Evolutionary conservation across 2,797 vertebrate species (phyloP), one percentile per base, ranked within the genome.

Genomic region (Delichon dasypus): DNA sequence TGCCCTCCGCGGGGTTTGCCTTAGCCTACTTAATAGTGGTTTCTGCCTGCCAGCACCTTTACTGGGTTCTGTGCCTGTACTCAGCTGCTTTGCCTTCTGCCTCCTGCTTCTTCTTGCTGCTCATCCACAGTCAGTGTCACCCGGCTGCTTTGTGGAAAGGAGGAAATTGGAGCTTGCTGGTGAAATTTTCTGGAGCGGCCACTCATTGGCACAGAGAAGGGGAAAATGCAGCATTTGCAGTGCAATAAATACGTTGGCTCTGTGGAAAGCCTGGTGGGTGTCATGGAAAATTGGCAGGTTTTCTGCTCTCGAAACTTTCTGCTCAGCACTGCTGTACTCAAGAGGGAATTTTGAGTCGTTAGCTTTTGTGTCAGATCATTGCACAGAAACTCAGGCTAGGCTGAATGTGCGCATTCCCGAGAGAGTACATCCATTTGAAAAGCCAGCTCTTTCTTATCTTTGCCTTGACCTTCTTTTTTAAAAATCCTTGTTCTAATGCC

Each of bases 181-280:
- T 38, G 60, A 36, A 40, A 62, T 92, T 85, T 89, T 71, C 61
- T 96, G 79, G 45, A 92, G 72, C 77, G 78, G 44, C 30, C 6
- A 0, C 34, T 79, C 15, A 2, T n/a, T 95, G 90, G 85, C 90
- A 85, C 0, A 0, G 57, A 67, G 53, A 21, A 76, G 64, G 80
- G 74, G 30, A 95, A 96, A 94, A 92, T n/a, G 80, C 57, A 87
- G 66, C 29, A 7, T 76, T 88, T 81, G 27, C 44, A 70, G 60
- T 51, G 45, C 76, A 58, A 34, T 82, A 73, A 89, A 57, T 81
- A 58, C 5, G 0, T 30, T 9, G 4, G 58, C 73, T 91, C 77
- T 85, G 17, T 62, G 50, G 64, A 79, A 66, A 93, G 42, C 57
- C 51, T 70, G 40, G 67, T 85, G 68, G 61, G 48, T 87, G 60